A percentile compares a stretch with the other conserved stretches of the same genome.
Evolutionary conservation across 1,140 invertebrate genomes (phyloP).

Genomic region (Triops longicaudatus): DNA sequence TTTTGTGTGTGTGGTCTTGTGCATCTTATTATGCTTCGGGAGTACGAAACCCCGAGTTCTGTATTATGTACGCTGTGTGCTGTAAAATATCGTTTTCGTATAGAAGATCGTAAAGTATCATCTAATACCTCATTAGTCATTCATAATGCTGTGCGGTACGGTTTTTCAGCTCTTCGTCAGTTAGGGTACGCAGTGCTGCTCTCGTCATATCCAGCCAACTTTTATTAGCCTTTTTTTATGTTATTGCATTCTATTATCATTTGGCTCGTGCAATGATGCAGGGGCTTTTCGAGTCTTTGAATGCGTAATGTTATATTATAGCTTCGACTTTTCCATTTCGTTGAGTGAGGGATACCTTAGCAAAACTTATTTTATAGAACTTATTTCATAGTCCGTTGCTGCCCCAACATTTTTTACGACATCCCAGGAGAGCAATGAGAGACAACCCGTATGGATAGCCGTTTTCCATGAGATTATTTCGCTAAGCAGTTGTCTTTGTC

Average conservation of each 20-base stretch:
- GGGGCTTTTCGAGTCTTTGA: background rate
- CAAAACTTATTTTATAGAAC: background rate
- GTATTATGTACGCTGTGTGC: background rate
- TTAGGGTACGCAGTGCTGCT: background rate
- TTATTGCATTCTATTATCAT: constrained; percentile 9
- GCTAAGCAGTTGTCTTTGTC: background rate
- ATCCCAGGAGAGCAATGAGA: background rate
- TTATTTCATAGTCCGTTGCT: background rate
- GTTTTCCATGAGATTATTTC: background rate
- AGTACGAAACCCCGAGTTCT: background rate
- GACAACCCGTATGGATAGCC: background rate
- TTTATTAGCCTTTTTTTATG: constrained; percentile 6
- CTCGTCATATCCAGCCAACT: background rate
- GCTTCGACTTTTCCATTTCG: background rate
- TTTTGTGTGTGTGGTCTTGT: background rate
- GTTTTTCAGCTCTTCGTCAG: background rate
- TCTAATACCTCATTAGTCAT: constrained; percentile 12
- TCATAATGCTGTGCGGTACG: constrained; percentile 14
- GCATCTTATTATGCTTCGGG: background rate
- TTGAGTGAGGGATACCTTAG: background rate
- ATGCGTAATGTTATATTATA: constrained; percentile 7
- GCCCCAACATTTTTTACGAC: background rate
- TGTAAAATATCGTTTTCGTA: background rate
- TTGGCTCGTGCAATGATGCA: background rate
- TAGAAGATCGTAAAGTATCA: constrained; percentile 8